Evolutionary conservation across 2,113 vertebrate genomes (phyloP).

Genomic region (Ursus arctos): DNA sequence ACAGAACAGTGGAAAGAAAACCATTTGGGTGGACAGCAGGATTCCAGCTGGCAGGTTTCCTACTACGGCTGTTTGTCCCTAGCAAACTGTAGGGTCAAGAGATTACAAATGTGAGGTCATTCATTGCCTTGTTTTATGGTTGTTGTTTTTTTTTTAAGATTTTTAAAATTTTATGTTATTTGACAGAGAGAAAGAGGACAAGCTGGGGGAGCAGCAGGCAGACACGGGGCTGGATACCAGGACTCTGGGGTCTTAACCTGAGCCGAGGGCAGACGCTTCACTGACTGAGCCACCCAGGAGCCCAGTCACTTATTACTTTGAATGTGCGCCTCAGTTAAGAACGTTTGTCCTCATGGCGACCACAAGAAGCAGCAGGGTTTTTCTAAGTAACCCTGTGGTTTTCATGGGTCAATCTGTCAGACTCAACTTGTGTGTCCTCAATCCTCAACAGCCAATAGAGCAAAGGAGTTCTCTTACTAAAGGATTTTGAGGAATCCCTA

Average conservation of each 20-base stretch:
- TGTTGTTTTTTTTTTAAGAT: too few species aligned
- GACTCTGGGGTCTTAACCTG: too few species aligned
- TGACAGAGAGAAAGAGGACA: too few species aligned
- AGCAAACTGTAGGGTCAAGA: background rate
- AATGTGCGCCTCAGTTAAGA: slow-evolving; percentile 14
- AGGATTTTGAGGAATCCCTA: background rate
- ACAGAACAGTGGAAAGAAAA: background rate
- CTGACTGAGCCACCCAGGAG: too few species aligned
- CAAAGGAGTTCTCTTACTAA: background rate
- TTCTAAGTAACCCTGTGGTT: background rate
- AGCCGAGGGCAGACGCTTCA: too few species aligned
- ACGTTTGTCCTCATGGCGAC: background rate
- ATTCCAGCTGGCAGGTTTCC: background rate
- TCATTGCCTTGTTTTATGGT: background rate
- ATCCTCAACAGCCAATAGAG: background rate
- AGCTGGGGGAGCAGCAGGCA: too few species aligned
- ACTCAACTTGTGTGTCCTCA: background rate
- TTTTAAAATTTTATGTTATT: too few species aligned
- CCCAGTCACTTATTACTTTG: background rate
- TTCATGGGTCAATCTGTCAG: background rate
- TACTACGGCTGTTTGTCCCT: background rate
- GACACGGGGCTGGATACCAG: too few species aligned
- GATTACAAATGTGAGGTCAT: slow-evolving; percentile 9
- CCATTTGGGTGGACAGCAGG: background rate
- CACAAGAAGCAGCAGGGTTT: background rate